A percentile compares a stretch with the other conserved stretches of the same genome.
Evolutionary conservation across 2,888 invertebrate species (phyloP).

Genomic region (Drosophila koepferae): DNA sequence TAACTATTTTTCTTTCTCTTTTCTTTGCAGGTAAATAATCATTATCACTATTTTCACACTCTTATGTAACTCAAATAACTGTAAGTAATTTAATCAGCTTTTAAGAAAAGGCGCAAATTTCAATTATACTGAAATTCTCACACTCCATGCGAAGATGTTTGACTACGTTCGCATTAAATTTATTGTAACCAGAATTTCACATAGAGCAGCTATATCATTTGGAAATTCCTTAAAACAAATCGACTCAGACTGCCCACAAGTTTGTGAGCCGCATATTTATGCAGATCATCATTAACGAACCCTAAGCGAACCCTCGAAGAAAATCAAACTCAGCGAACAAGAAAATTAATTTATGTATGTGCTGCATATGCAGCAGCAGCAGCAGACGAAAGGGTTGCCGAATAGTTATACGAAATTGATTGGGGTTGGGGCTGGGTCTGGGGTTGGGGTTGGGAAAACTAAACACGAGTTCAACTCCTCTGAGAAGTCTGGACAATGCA

Average conservation of each 20-base stretch:
- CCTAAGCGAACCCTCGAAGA: slow-evolving; percentile 44
- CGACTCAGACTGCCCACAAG: slow-evolving; percentile 50
- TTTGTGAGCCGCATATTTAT: slow-evolving; percentile 48
- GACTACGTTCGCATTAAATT: slow-evolving; percentile 13
- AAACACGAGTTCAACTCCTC: slow-evolving; percentile 38
- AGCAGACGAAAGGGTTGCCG: slow-evolving; percentile 44
- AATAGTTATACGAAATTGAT: slow-evolving; percentile 13
- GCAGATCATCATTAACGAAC: slow-evolving; percentile 76
- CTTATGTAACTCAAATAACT: slow-evolving; percentile 59
- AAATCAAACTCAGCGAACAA: slow-evolving; percentile 75
- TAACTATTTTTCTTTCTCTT: slow-evolving; percentile 48
- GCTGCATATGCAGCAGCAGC: slow-evolving; percentile 56
- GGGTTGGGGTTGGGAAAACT: slow-evolving; percentile 43
- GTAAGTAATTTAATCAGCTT: slow-evolving; percentile 77
- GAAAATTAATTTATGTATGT: slow-evolving; percentile 81
- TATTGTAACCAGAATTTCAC: slow-evolving; percentile 66
- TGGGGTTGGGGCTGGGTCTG: slow-evolving; percentile 4
- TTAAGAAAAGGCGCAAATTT: slow-evolving; percentile 32
- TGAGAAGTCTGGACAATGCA: slow-evolving; percentile 42
- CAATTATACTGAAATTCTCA: slow-evolving; percentile 39
- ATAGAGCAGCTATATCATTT: slow-evolving; percentile 31
- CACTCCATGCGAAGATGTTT: slow-evolving; percentile 11
- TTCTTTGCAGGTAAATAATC: slow-evolving; percentile 78
- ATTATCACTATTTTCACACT: slow-evolving; percentile 13
- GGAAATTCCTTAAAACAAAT: slow-evolving; percentile 47